Evolutionary conservation across 2,797 vertebrate genomes (phyloP).

Genomic region (Platyrinchus mystaceus): DNA sequence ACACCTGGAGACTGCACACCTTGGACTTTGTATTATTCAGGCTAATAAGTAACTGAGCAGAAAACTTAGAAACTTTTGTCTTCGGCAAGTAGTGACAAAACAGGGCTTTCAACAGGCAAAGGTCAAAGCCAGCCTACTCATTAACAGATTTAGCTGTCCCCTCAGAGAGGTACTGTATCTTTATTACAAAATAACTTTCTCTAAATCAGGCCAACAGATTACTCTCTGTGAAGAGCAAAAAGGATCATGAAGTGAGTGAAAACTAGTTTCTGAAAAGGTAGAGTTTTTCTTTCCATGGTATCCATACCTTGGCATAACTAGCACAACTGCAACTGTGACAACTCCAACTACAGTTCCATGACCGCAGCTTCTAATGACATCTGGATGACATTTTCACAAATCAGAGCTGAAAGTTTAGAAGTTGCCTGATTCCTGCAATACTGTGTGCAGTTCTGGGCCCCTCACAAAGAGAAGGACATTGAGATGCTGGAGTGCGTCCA

Average conservation of each 20-base stretch:
- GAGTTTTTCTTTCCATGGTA: neutral
- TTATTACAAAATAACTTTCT: neutral
- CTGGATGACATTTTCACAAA: neutral
- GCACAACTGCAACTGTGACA: neutral
- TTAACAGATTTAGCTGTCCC: neutral
- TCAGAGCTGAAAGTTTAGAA: neutral
- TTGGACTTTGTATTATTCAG: neutral
- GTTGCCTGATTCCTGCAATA: neutral
- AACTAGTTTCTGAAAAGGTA: neutral
- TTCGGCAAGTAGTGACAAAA: neutral
- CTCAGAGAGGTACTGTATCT: neutral
- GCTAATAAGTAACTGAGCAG: slow-evolving; percentile 10
- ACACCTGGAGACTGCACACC: fast-evolving
- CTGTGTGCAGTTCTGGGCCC: neutral
- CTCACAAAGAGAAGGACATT: neutral
- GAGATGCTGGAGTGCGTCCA: neutral
- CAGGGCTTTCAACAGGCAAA: neutral
- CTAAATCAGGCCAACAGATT: neutral
- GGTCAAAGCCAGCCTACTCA: neutral
- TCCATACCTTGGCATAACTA: neutral
- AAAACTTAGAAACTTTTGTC: neutral
- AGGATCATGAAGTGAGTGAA: neutral
- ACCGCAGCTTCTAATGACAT: neutral
- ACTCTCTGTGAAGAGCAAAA: neutral
- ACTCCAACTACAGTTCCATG: neutral